phyloP scores from a whole-genome alignment of 2,797 vertebrate species.

The Myioborus miniatus region DNA sequence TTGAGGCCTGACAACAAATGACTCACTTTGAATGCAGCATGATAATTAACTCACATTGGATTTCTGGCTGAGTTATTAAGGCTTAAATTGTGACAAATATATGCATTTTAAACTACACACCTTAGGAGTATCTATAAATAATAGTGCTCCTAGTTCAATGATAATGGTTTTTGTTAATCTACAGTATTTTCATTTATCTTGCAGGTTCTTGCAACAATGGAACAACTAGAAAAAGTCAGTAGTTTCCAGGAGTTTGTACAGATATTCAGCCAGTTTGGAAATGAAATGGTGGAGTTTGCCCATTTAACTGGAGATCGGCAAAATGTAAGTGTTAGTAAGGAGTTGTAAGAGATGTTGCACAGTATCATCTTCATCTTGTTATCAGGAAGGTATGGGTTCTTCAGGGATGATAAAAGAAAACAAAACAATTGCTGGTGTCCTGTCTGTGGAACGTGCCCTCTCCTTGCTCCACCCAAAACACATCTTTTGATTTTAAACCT shows the following conservation, averaged over 20 bases:
- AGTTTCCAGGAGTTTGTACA: conserved; percentile 99
- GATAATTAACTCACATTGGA: neutral
- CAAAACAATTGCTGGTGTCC: neutral
- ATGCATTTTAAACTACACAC: neutral
- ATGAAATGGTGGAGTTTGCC: conserved; percentile 99
- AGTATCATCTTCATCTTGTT: neutral
- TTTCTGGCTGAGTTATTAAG: neutral
- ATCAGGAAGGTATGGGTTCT: neutral
- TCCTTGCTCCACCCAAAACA: neutral
- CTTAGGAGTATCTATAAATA: neutral
- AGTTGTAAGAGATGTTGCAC: neutral
- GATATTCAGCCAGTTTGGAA: conserved; percentile 99
- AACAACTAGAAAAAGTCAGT: conserved; percentile 92
- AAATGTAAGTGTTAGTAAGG: conserved; percentile 84
- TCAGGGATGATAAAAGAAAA: neutral
- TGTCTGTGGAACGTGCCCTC: neutral
- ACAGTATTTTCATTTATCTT: neutral
- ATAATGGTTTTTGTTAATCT: neutral
- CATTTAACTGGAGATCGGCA: conserved; percentile 98
- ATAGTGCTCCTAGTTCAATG: neutral
- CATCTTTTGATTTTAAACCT: neutral
- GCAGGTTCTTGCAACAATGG: conserved; percentile 95
- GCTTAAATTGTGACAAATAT: neutral
- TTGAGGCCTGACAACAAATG: neutral
- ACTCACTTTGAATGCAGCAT: neutral